phyloP scores from a whole-genome alignment of 2,888 invertebrate species.

The Punctoribates punctum region DNA sequence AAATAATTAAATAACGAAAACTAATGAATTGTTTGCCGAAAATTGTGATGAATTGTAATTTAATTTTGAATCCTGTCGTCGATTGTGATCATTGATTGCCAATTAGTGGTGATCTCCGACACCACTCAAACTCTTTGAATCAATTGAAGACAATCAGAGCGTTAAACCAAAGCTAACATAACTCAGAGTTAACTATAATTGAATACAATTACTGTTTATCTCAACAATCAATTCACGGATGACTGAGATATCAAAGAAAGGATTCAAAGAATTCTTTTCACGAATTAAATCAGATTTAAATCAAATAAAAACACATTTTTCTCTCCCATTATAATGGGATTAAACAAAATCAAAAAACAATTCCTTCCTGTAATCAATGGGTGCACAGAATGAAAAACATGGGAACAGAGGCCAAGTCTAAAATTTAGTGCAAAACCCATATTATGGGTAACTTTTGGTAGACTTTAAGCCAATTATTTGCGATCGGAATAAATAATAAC shows the following conservation, averaged over 20 bases:
- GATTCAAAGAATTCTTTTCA: too few species aligned
- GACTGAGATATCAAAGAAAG: constrained; percentile 14
- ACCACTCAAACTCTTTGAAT: background rate
- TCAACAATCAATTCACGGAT: constrained; percentile 30
- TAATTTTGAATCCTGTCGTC: too few species aligned
- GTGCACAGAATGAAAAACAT: too few species aligned
- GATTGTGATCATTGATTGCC: background rate
- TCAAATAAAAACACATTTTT: background rate
- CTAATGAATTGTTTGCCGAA: too few species aligned
- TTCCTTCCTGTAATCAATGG: constrained; percentile 20
- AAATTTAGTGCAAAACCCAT: too few species aligned
- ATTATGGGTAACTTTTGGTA: too few species aligned
- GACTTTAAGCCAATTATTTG: too few species aligned
- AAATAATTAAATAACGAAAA: too few species aligned
- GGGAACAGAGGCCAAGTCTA: too few species aligned
- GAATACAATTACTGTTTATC: background rate
- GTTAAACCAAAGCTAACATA: background rate
- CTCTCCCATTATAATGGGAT: background rate
- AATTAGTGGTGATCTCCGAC: background rate
- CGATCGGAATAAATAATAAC: too few species aligned
- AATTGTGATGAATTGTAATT: too few species aligned
- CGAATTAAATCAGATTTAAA: background rate
- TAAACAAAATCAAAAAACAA: background rate
- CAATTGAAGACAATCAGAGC: constrained; percentile 17
- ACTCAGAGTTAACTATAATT: background rate